These are phyloP conservation scores for Leucophenga varia DNA, from an alignment of 1,140 invertebrate genomes.

Conservation along the genomic window DNA sequence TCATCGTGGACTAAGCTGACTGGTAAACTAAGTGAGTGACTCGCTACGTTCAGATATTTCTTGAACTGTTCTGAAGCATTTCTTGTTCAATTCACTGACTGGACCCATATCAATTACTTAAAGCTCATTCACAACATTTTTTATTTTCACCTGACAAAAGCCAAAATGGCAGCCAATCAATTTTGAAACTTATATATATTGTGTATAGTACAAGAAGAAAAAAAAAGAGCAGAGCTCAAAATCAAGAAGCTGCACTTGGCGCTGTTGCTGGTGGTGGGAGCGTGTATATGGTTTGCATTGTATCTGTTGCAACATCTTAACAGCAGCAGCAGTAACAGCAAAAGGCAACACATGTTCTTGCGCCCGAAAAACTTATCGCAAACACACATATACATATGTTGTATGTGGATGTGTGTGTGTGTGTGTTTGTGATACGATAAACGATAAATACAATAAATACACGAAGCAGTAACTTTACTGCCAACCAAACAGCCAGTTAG, in stretches of 20 bases:
- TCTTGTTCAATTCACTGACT: no score
- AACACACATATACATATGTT: no score
- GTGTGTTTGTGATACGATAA: conserved; percentile 46
- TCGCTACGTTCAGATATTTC: no score
- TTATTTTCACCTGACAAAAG: conserved; percentile 57
- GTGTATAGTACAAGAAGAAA: not conserved
- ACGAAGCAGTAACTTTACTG: conserved; percentile 8
- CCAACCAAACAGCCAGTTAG: not conserved
- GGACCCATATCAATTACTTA: conserved; percentile 57
- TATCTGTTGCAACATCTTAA: conserved; percentile 19
- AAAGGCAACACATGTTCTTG: conserved; percentile 54
- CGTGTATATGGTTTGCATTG: not conserved
- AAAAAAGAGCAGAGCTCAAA: conserved; percentile 16
- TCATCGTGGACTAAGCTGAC: no score
- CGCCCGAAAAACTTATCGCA: conserved; percentile 55
- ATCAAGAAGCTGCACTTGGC: conserved; percentile 3
- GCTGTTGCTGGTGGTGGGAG: not conserved
- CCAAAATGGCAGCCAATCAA: conserved; percentile 52
- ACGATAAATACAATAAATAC: conserved; percentile 42
- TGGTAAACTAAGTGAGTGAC: no score
- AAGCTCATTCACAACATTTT: conserved; percentile 54
- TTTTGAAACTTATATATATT: conserved; percentile 13
- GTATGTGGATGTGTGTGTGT: no score
- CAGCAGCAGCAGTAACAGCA: conserved; percentile 16
- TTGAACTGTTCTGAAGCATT: no score